phyloP scores from a whole-genome alignment of 1,140 invertebrate species.

The Amphibalanus amphitrite region DNA sequence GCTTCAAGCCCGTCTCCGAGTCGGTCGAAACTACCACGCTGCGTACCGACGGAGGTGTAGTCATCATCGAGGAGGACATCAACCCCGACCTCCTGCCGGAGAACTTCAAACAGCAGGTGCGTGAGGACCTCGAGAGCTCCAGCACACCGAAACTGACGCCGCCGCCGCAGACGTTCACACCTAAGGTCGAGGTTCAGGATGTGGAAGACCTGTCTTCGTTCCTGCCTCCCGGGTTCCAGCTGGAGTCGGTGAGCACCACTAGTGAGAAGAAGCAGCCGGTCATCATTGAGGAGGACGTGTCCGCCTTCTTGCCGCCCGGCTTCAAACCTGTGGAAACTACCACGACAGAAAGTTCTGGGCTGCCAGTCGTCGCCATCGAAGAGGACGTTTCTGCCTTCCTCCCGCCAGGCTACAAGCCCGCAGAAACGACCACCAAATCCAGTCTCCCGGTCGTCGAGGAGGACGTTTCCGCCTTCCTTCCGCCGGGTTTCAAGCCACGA shows the following conservation, averaged over 20 bases:
- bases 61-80: not conserved
- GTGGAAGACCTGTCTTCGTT: slow-evolving; percentile 13
- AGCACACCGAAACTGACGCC: not conserved
- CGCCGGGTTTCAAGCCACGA: slow-evolving; percentile 34
- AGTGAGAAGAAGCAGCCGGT: not conserved
- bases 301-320: slow-evolving; percentile 38
- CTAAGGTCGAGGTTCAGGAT: slow-evolving; percentile 12
- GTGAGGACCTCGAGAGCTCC: not conserved
- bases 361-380: slow-evolving; percentile 1
- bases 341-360: slow-evolving; percentile 6
- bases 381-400: slow-evolving; percentile 36
- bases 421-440: slow-evolving; percentile 7
- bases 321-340: slow-evolving; percentile 29
- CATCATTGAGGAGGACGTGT: slow-evolving; percentile 30
- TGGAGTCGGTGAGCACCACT: slow-evolving; percentile 4
- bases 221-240: slow-evolving; percentile 9
- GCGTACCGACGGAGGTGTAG: not conserved
- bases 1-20: not conserved
- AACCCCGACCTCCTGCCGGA: not conserved
- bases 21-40: not conserved
- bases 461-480: slow-evolving; percentile 42
- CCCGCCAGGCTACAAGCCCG: slow-evolving; percentile 38
- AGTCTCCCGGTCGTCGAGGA: slow-evolving; percentile 7
- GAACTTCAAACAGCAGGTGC: not conserved
- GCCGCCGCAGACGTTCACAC: not conserved